phyloP scores from a whole-genome alignment of 2,797 vertebrate genomes.

The Enteromius thamalakanensis region DNA sequence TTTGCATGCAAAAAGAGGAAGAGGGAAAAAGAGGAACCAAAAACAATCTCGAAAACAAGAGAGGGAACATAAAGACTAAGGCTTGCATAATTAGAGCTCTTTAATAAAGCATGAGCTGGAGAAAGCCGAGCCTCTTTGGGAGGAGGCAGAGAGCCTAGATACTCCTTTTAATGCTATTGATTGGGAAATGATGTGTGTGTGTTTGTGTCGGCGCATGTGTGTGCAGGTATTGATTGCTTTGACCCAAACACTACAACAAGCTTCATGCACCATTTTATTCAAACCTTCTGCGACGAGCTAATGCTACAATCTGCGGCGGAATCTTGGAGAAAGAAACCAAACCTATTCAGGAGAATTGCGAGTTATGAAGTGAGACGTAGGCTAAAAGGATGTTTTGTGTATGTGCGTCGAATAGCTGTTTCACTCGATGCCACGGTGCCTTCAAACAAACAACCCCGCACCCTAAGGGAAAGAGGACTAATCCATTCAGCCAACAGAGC shows the following conservation, averaged over 20 bases:
- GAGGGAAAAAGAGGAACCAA: slow-evolving; percentile 68
- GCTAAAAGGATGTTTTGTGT: slow-evolving; percentile 7
- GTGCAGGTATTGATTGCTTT: slow-evolving; percentile 48
- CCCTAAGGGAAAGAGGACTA: slow-evolving; percentile 73
- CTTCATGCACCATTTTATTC: slow-evolving; percentile 35
- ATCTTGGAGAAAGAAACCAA: slow-evolving; percentile 17
- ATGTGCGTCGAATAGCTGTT: slow-evolving; percentile 68
- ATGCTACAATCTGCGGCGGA: slow-evolving; percentile 15
- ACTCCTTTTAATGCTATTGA: slow-evolving; percentile 59
- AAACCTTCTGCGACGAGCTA: slow-evolving; percentile 5
- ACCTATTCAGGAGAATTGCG: background rate
- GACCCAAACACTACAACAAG: slow-evolving; percentile 46
- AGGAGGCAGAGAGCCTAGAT: slow-evolving; percentile 50
- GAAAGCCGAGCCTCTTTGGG: slow-evolving; percentile 38
- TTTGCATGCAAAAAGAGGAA: slow-evolving; percentile 76
- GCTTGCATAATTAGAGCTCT: slow-evolving; percentile 76
- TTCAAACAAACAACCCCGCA: slow-evolving; percentile 80
- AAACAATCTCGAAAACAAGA: slow-evolving; percentile 75
- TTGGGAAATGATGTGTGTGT: slow-evolving; percentile 53
- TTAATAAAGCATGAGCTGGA: slow-evolving; percentile 77
- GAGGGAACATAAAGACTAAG: slow-evolving; percentile 70
- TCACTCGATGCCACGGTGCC: slow-evolving; percentile 76
- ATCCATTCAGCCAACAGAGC: slow-evolving; percentile 83
- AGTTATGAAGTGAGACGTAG: slow-evolving; percentile 15
- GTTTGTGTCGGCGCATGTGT: slow-evolving; percentile 42